Base-by-base conservation (phyloP, 2,113 vertebrate genomes). In the Syngnathus typhle region DNA sequence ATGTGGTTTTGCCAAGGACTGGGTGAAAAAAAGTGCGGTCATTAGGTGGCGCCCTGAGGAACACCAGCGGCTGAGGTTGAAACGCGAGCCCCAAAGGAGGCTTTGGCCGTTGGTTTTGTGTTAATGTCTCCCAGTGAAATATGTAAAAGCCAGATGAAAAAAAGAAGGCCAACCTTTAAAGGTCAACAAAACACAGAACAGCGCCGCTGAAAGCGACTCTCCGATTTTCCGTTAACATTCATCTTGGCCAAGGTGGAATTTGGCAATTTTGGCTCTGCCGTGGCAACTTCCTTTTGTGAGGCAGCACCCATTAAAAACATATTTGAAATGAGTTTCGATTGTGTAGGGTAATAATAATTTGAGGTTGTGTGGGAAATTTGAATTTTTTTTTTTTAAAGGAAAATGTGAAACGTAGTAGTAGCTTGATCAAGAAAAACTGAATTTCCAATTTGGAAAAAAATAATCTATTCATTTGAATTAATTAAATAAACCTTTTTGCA, bases 61-160 rank as follows among this genome's bases (percentile, higher is more conserved):
- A 84, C 82, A 81, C 79, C 75, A 38, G 68, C 47, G 82, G 84
- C 83, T 84, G 81, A 89, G 62, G 65, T 58, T 49, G 67, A 81
- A 75, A 83, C 76, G 60, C 2, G 19, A 80, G 76, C 75, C 81
- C 65, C 74, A 76, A 70, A 76, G 49, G 67, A 62, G 73, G 60
- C 46, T 61, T 69, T 37, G 16, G 76, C 65, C 70, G 36, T 71
- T 71, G 61, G 68, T 82, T 85, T 71, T 47, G 6, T 67, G 54
- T 65, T 71, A 80, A 83, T 80, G 67, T 46, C 64, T 70, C 77
- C 52, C 80, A 81, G 79, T 71, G 77, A 64, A 70, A 77, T 68
- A 82, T 5, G 8, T 68, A 52, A 83, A 82, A 63, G 85, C 84
- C 82, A 84, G 88, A 79, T 81, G 76, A 63, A 80, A 69, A 88